Evolutionary conservation across 2,888 invertebrate species (phyloP).

Genomic region (Acleris emargana): DNA sequence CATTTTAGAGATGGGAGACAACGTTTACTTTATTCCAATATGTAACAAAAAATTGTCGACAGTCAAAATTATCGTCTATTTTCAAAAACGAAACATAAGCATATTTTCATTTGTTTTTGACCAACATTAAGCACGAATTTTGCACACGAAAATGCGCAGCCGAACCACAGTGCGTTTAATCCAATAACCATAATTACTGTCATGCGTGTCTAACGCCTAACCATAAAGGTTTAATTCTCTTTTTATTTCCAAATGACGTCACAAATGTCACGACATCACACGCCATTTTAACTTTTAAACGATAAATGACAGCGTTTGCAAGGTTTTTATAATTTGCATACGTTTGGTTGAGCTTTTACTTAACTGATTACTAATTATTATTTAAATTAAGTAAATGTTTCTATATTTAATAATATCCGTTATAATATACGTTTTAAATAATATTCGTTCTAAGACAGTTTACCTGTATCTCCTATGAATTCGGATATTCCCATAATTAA

Average conservation of each 20-base stretch:
- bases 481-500: too few relatives aligned
- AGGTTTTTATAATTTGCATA: conserved; percentile 17
- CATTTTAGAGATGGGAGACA: too few relatives aligned
- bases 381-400: neutral
- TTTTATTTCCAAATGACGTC: conserved; percentile 31
- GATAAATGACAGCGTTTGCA: conserved; percentile 11
- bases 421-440: too few relatives aligned
- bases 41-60: too few relatives aligned
- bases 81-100: too few relatives aligned
- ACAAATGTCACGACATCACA: conserved; percentile 25
- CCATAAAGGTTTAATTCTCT: conserved; percentile 26
- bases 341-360: neutral
- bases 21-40: too few relatives aligned
- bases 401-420: too few relatives aligned
- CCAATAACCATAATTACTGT: conserved; percentile 30
- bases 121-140: neutral
- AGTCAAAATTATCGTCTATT: too few relatives aligned
- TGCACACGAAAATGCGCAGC: neutral
- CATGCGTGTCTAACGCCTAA: conserved; percentile 28
- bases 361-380: neutral
- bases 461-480: too few relatives aligned
- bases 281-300: conserved; percentile 20
- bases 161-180: conserved; percentile 27
- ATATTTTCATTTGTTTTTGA: too few relatives aligned
- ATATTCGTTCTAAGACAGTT: too few relatives aligned